Evolutionary conservation across 2,888 invertebrate genomes (phyloP), one percentile per base, ranked within the genome.

Genomic region (Parnassius smintheus): DNA sequence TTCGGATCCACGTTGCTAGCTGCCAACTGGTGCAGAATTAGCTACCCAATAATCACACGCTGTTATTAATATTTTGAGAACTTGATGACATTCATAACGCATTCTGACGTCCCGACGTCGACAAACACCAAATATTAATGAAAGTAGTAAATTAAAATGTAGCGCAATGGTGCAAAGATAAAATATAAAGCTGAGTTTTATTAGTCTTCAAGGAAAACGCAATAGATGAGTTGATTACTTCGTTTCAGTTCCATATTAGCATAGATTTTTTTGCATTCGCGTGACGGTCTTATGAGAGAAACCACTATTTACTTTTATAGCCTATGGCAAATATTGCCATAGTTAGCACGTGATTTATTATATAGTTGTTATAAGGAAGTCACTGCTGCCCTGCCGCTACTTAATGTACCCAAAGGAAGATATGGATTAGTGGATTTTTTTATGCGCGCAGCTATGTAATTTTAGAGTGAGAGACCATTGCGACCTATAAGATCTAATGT

Each of bases 21-120:
- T 48, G 46, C 56, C 61, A 61, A 61, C 25, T 61, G 35, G 22
- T 50, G 44, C 56, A 44, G 13, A 56, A 51, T 56, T 55, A 50
- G 55, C 22, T 13, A 48, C 56, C 56, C 8, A 44, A 61, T 56
- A 56, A 56, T 61, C 51, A 45, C 51, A 35, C 51, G 45, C 52
- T 46, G 44, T 52, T 41, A 61, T 61, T 61, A 56, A 61, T 61
- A 56, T 18, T 59, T 35, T 45, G 25, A 35, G 35, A 35, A 44
- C 41, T 35, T 35, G 53, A 61, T 56, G 61, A 52, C 56, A 51
- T 46, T 56, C 50, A 22, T 50, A 51, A 56, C n/a, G 46, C 46
- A 56, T 52, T 18, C 22, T 46, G 52, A 13, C 35, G 35, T 35
- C 35, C 1, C 35, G 56, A 46, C 35, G 56, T 50, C 51, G 50